Percentiles rank a stretch among this genome's conserved stretches.
Evolutionary conservation across 53 echinoderm and acorn worm species (phyloP).

Genomic region (Antedon mediterranea): DNA sequence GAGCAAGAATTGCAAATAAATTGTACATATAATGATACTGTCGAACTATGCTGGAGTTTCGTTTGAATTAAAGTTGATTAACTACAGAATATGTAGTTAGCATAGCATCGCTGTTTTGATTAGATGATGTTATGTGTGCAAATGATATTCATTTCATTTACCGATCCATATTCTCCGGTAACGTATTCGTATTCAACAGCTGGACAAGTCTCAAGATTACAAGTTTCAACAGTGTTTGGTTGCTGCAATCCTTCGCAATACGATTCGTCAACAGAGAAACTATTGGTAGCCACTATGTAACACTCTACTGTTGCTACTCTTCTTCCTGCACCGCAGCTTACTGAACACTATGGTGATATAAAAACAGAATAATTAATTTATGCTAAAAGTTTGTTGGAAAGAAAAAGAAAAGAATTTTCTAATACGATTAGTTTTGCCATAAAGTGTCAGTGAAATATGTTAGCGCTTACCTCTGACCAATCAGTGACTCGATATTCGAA

Average conservation of each 20-base stretch:
- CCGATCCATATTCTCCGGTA: conserved; percentile 24
- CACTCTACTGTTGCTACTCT: neutral
- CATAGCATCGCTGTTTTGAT: too few relatives aligned
- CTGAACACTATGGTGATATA: neutral
- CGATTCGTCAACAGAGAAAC: neutral
- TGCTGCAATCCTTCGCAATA: neutral
- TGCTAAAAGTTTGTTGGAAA: too few relatives aligned
- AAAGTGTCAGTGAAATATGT: too few relatives aligned
- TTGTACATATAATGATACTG: too few relatives aligned
- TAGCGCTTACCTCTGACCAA: neutral
- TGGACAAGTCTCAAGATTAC: neutral
- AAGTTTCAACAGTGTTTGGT: neutral
- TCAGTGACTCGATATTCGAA: neutral
- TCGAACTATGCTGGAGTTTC: too few relatives aligned
- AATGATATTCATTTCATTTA: conserved; percentile 24
- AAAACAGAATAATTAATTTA: too few relatives aligned
- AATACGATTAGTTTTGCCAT: too few relatives aligned
- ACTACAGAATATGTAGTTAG: too few relatives aligned
- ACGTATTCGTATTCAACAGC: conserved; percentile 5
- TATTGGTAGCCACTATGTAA: neutral
- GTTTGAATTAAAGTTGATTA: too few relatives aligned
- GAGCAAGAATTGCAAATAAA: too few relatives aligned
- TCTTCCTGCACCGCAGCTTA: neutral
- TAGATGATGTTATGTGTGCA: too few relatives aligned
- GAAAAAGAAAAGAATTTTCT: too few relatives aligned